phyloP scores from a whole-genome alignment of 2,888 invertebrate species.

The Serrognathus titanus region DNA sequence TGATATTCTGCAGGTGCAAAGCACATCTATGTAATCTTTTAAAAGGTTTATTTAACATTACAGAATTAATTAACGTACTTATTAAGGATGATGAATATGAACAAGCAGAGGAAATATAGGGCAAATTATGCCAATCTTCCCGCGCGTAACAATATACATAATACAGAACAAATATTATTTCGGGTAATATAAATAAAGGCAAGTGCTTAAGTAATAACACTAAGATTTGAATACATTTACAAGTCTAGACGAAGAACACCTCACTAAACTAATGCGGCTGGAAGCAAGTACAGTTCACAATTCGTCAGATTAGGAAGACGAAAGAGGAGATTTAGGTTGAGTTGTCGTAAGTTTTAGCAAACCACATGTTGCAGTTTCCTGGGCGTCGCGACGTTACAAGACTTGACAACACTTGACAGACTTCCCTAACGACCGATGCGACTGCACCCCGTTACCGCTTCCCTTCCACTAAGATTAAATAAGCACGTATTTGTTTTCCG shows the following conservation, averaged over 20 bases:
- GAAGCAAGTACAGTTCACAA: slow-evolving; percentile 20
- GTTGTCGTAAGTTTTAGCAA: slow-evolving; percentile 40
- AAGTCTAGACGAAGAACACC: slow-evolving; percentile 6
- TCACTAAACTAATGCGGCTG: background rate
- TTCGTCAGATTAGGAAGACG: slow-evolving; percentile 36
- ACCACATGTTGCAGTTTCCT: slow-evolving; percentile 42
- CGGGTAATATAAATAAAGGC: background rate
- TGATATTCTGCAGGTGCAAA: no score
- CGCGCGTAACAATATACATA: background rate
- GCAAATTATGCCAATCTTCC: no score
- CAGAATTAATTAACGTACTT: no score
- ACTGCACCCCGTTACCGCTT: background rate
- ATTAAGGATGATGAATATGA: no score
- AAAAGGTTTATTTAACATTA: no score
- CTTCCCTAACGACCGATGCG: slow-evolving; percentile 34
- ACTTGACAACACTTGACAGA: slow-evolving; percentile 40
- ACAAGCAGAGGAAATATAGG: no score
- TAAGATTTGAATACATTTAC: slow-evolving; percentile 11
- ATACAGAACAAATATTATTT: background rate
- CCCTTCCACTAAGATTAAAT: background rate
- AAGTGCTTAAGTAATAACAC: background rate
- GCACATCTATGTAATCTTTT: no score
- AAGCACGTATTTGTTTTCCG: background rate
- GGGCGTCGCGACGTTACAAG: slow-evolving; percentile 32
- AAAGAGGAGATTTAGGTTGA: slow-evolving; percentile 35